phyloP scores from a whole-genome alignment of 2,888 invertebrate genomes.

The Drosophila robusta region DNA sequence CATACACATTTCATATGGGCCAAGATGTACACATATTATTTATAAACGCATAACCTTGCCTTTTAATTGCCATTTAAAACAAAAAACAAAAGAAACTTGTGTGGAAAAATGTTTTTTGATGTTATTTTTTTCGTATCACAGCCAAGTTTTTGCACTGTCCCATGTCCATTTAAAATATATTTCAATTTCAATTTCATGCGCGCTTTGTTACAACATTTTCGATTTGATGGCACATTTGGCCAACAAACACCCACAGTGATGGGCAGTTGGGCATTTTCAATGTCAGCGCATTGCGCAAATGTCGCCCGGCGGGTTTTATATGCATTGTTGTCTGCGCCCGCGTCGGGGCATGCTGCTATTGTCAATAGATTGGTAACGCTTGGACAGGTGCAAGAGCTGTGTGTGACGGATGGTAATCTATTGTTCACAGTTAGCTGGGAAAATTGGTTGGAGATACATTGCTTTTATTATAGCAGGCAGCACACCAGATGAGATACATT shows the following conservation, averaged over 20 bases:
- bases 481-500: too few species aligned
- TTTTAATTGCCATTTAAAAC: conserved; percentile 44
- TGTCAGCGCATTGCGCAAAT: conserved; percentile 73
- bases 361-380: conserved; percentile 19
- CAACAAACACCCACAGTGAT: conserved; percentile 62
- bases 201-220: conserved; percentile 66
- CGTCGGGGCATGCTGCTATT: conserved; percentile 5
- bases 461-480: too few species aligned
- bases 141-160: conserved; percentile 35
- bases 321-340: conserved; percentile 2
- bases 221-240: conserved; percentile 71
- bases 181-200: conserved; percentile 57
- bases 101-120: conserved; percentile 6
- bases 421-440: not conserved
- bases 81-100: conserved; percentile 22
- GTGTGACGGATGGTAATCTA: not conserved
- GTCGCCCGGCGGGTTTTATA: conserved; percentile 45
- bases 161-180: conserved; percentile 12
- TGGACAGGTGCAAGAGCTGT: not conserved
- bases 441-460: not conserved
- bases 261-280: conserved; percentile 69
- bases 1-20: conserved; percentile 3
- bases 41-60: conserved; percentile 45
- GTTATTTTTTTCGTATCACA: conserved; percentile 3
- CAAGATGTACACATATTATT: conserved; percentile 22